phyloP scores from a whole-genome alignment of 1,140 invertebrate genomes.

The Nautilus pompilius region DNA sequence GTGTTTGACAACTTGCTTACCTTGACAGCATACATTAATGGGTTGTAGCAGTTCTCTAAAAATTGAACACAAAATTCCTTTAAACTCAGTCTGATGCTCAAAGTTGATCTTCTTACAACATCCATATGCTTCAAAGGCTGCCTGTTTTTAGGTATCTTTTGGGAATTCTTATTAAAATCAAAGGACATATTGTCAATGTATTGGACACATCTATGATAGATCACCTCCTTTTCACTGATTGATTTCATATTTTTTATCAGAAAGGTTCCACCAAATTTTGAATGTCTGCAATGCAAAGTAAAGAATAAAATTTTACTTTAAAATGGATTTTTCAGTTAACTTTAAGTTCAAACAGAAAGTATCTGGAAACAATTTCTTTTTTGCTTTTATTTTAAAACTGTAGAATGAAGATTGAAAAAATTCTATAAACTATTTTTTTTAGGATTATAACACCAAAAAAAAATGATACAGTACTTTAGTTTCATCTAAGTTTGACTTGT shows the following conservation, averaged over 20 bases:
- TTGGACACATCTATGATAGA: conserved; percentile 80
- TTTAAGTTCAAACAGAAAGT: not conserved
- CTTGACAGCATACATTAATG: conserved; percentile 79
- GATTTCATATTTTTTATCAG: conserved; percentile 90
- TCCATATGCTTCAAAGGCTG: conserved; percentile 62
- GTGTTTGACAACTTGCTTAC: conserved; percentile 41
- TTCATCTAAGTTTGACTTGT: too few relatives aligned
- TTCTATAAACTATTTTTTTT: too few relatives aligned
- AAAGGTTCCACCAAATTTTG: conserved; percentile 89
- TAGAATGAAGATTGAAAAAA: too few relatives aligned
- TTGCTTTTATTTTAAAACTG: not conserved
- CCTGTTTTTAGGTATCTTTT: conserved; percentile 67
- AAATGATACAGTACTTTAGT: too few relatives aligned
- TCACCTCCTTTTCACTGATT: conserved; percentile 83
- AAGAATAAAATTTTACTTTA: not conserved
- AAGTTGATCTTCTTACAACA: conserved; percentile 69
- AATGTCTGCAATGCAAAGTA: conserved; percentile 65
- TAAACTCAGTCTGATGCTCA: conserved; percentile 78
- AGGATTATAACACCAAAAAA: too few relatives aligned
- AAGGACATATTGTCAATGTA: conserved; percentile 72
- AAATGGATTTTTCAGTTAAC: not conserved
- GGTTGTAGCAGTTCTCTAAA: conserved; percentile 86
- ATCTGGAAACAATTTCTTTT: not conserved
- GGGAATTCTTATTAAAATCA: conserved; percentile 62
- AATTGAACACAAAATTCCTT: conserved; percentile 95